Base-by-base conservation (phyloP, 2,888 invertebrate species). In the Erebia aethiops region DNA sequence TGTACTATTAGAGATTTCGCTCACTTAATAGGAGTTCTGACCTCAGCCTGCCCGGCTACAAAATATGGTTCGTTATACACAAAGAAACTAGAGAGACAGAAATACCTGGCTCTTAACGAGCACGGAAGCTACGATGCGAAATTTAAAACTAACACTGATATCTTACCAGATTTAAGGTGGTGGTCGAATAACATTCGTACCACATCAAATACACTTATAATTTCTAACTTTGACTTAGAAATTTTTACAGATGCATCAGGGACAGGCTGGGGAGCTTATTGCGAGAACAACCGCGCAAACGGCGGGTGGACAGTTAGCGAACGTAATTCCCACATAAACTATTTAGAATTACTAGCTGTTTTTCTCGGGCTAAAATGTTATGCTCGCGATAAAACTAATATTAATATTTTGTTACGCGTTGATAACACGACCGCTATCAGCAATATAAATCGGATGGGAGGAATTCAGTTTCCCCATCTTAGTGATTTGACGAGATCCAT, bases 361-460 rank as follows among this genome's bases (percentile, higher is more conserved):
- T 71, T 60, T 71, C 69, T 66, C n/a, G 51, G 26, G 1, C n/a
- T 63, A 26, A 63, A 52, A 26, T 10, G 43, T 13, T 46, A 46
- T 18, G 61, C 61, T 14, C 14, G 14, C 7, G 35, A 3, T 7
- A 18, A 18, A 11, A 10, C 10, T 61, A 46, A 46, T 26, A 9
- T 16, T 18, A 13, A 11, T 5, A 46, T 61, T 1, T 18, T 61
- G 11, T 46, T 76, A 56, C 67, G 76, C 18, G 21, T 74, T 13
- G 75, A 79, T 65, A 79, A 78, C 61, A 75, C 75, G 1, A 76
- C 75, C 5, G 72, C 75, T 11, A 72, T 75, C 9, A 63, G 71
- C 5, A 71, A 73, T 56, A 65, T 71, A 7, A 77, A 75, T 68
- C 64, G 68, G 11, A 76, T 73, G 74, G 74, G 71, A 18, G 72